Evolutionary conservation across 2,113 vertebrate genomes (phyloP).

Genomic region (Anolis carolinensis): DNA sequence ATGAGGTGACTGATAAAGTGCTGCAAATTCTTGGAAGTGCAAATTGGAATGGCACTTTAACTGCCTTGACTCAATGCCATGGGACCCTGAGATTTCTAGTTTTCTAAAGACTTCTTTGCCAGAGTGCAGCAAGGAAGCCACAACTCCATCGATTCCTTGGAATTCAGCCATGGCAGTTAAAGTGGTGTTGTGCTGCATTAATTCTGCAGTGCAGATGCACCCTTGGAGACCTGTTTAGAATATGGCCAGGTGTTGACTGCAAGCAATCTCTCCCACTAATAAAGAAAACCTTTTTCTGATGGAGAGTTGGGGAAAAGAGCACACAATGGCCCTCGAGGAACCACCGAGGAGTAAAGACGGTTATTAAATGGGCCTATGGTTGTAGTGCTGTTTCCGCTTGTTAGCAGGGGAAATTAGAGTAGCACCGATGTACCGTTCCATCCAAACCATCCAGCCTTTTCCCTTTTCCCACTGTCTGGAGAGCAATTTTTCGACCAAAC

Average conservation of each 20-base stretch:
- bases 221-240: neutral
- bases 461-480: neutral
- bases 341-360: neutral
- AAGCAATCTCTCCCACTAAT: no score
- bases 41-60: no score
- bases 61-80: no score
- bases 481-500: slow-evolving; percentile 6
- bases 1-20: no score
- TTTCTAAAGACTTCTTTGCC: no score
- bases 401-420: neutral
- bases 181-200: no score
- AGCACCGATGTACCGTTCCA: neutral
- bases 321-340: neutral
- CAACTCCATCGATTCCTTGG: no score
- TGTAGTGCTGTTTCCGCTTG: neutral
- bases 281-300: neutral
- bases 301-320: neutral
- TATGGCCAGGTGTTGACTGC: fast-evolving
- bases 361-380: fast-evolving
- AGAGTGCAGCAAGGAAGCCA: no score
- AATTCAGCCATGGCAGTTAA: no score
- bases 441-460: neutral
- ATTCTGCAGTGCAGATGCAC: no score
- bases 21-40: no score
- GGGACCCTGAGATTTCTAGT: no score